A percentile compares a stretch with the other conserved stretches of the same genome.
Conservation (phyloP, 2,888 invertebrate genomes). For the Dryococelus australis region DNA sequence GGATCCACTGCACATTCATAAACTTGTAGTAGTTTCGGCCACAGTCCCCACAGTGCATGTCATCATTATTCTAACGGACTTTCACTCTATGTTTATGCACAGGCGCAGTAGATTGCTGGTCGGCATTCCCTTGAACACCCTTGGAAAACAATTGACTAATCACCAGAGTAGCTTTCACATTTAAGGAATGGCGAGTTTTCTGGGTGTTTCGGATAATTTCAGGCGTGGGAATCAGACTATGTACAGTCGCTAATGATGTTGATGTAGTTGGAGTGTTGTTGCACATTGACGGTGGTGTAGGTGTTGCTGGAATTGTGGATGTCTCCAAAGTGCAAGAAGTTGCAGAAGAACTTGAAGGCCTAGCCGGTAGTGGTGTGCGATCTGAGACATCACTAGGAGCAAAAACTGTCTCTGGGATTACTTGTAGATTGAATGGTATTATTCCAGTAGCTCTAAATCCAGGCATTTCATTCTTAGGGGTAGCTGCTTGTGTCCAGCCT, state of each 20-base stretch:
- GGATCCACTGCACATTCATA: not conserved
- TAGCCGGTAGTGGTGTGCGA: too few species aligned
- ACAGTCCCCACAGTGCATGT: too few species aligned
- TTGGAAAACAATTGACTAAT: not conserved
- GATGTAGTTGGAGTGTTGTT: slow-evolving; percentile 1
- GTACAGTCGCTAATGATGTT: not conserved
- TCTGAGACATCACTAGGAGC: too few species aligned
- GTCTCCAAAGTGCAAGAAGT: too few species aligned
- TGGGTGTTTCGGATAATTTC: too few species aligned
- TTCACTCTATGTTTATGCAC: not conserved
- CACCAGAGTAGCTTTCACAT: too few species aligned
- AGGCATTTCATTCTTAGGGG: not conserved
- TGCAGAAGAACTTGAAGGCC: too few species aligned
- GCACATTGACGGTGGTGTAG: not conserved
- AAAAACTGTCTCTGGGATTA: too few species aligned
- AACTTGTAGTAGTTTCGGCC: too few species aligned
- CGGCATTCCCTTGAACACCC: not conserved
- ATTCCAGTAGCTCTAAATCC: not conserved
- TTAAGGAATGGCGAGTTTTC: too few species aligned
- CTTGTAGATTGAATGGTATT: not conserved
- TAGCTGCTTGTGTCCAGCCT: not conserved
- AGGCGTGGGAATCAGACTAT: too few species aligned
- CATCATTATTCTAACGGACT: too few species aligned
- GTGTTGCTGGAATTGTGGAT: not conserved
- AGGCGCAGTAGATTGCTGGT: not conserved